Base-by-base conservation (phyloP, 2,113 vertebrate genomes). In the Collichthys lucidus region DNA sequence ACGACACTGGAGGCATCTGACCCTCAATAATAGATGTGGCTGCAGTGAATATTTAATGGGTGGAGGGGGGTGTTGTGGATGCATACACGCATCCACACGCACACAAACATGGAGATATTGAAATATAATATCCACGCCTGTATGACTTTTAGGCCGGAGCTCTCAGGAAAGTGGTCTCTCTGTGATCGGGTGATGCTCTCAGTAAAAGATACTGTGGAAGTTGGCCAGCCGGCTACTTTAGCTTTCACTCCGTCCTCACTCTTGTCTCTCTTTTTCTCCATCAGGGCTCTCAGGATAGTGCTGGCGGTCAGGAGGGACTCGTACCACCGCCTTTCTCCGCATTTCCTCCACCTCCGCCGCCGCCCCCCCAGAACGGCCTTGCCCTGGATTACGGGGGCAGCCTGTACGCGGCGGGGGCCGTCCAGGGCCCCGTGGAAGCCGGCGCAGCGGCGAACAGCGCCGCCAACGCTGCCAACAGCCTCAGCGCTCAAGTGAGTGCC, bases 311-410 rank as follows among this genome's bases (percentile, higher is more conserved):
- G 91, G 95, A 96, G 83, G 95, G 94, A 63, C 93, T 95, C 1
- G 92, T 95, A 35, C 94, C 94, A 62, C 95, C 94, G 50, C 93
- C 94, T 62, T 96, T 95, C 90, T 94, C 94, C 1, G 79, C 94
- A 1, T 96, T 95, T 80, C 94, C 94, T 47, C 95, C 94, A 42
- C 95, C 95, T 62, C 95, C 95, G 0, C 95, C 95, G 1, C 95
- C 95, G 0, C 95, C 95, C 14, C 94, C 95, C 31, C 95, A 96
- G 88, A 96, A 96, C 82, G 95, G 95, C 80, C 87, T 96, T 89
- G 82, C 93, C 62, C 89, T 95, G 89, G 95, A 95, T 86, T 96
- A 94, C 71, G 94, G 93, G 78, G 92, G 90, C 75, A 90, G 91
- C 70, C 88, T 95, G 81, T 95, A 95, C 46, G 84, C 94, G 26